Evolutionary conservation across 2,888 invertebrate species (phyloP).

Genomic region (Furcula furcula): DNA sequence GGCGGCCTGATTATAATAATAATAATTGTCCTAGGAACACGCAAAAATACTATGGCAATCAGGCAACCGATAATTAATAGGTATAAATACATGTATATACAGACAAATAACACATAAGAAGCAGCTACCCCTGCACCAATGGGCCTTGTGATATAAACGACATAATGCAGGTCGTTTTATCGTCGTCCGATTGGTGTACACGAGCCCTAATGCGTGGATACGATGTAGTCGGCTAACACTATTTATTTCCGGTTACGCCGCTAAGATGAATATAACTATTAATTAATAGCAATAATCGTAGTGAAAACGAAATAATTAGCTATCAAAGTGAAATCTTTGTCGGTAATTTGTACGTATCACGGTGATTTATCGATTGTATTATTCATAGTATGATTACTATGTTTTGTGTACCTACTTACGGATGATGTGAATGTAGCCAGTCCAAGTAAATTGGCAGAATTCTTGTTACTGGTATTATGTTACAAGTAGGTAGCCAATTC

Average conservation of each 20-base stretch:
- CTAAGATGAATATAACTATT: conserved; percentile 44
- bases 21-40: too few relatives aligned
- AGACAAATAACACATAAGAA: too few relatives aligned
- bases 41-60: too few relatives aligned
- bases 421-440: background rate
- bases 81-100: too few relatives aligned
- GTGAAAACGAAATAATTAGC: conserved; percentile 48
- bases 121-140: too few relatives aligned
- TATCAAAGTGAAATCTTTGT: conserved; percentile 40
- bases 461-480: conserved; percentile 11
- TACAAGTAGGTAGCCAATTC: conserved; percentile 12
- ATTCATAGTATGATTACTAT: conserved; percentile 15
- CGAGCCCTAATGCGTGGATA: conserved; percentile 27
- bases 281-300: conserved; percentile 40
- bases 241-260: conserved; percentile 34
- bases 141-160: too few relatives aligned
- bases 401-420: too few relatives aligned
- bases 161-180: too few relatives aligned
- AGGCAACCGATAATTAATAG: too few relatives aligned
- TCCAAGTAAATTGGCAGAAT: conserved; percentile 1
- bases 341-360: conserved; percentile 28
- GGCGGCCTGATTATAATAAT: too few relatives aligned
- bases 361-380: conserved; percentile 32
- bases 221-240: conserved; percentile 37
- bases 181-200: too few relatives aligned